phyloP scores from a whole-genome alignment of 2,797 vertebrate genomes.

The Pelodytes ibericus region DNA sequence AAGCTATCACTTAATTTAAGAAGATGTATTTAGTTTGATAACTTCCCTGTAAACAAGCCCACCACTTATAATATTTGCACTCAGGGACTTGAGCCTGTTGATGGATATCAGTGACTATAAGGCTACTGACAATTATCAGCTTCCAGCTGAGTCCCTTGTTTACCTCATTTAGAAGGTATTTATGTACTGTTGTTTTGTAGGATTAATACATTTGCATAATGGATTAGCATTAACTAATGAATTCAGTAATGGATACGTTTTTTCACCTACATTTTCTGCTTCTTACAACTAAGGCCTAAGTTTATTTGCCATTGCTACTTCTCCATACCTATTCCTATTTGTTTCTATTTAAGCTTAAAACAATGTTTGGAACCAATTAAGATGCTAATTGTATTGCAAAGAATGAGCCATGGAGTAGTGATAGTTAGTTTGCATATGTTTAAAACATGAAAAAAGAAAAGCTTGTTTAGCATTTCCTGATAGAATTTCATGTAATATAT shows the following conservation, averaged over 20 bases:
- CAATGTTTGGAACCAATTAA: slow-evolving; percentile 45
- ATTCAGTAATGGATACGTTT: slow-evolving; percentile 33
- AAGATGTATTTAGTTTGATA: not conserved
- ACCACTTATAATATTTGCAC: not conserved
- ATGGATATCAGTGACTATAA: slow-evolving; percentile 11
- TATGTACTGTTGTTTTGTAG: slow-evolving; percentile 17
- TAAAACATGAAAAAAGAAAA: too few species aligned
- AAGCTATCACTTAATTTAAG: not conserved
- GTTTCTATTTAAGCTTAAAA: slow-evolving; percentile 41
- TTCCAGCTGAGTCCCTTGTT: slow-evolving; percentile 20
- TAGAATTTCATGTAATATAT: too few species aligned
- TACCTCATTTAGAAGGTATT: not conserved
- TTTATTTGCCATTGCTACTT: slow-evolving; percentile 35
- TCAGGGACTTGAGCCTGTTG: slow-evolving; percentile 21
- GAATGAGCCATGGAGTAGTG: not conserved
- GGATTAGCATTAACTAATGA: slow-evolving; percentile 47
- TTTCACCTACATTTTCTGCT: slow-evolving; percentile 17
- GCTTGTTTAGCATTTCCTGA: too few species aligned
- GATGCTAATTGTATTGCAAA: slow-evolving; percentile 44
- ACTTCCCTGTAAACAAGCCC: not conserved
- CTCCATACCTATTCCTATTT: slow-evolving; percentile 8
- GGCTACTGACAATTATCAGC: slow-evolving; percentile 22
- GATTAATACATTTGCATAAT: slow-evolving; percentile 52
- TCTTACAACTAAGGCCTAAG: not conserved
- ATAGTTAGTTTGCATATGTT: too few species aligned